These are phyloP conservation scores for Pseudorhiza aurosa DNA, from an alignment of 30 jellyfish, hydroid and myxozoan genomes.

Conservation along the genomic window DNA sequence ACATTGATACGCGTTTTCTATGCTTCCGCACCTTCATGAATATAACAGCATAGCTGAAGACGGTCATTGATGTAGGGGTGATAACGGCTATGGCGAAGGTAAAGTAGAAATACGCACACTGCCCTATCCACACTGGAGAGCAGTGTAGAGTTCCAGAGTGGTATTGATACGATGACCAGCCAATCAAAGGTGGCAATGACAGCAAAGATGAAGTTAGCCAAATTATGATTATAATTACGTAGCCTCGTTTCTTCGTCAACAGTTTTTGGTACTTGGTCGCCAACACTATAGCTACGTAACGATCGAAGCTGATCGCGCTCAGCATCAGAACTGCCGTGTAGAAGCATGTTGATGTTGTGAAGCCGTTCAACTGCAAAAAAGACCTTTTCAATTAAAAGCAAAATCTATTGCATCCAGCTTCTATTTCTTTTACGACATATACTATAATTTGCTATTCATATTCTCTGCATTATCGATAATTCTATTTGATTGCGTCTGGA, in stretches of 20 bases:
- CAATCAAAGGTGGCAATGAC: conserved; percentile 71
- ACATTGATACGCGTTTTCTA: conserved; percentile 60
- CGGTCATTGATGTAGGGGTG: conserved; percentile 50
- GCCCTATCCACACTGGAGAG: conserved; percentile 67
- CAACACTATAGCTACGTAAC: conserved; percentile 60
- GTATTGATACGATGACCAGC: conserved; percentile 74
- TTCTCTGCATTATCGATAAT: too few species aligned
- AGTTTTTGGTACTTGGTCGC: conserved; percentile 56
- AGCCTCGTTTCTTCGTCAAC: conserved; percentile 48
- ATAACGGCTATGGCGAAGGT: conserved; percentile 46
- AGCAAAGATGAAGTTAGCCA: conserved; percentile 42
- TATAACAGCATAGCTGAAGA: conserved; percentile 40
- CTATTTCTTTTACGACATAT: too few species aligned
- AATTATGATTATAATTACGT: conserved; percentile 21
- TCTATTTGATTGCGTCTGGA: too few species aligned
- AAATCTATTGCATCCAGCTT: too few species aligned
- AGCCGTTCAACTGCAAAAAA: conserved; percentile 53
- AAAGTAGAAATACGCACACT: conserved; percentile 61
- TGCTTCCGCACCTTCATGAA: conserved; percentile 66
- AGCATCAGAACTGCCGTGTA: conserved; percentile 63
- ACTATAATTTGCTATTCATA: too few species aligned
- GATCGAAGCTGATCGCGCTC: conserved; percentile 67
- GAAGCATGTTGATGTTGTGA: conserved; percentile 56
- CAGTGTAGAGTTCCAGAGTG: conserved; percentile 78
- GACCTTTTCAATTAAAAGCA: background rate